These are phyloP conservation scores for Hyperoplus lanceolatus DNA, from an alignment of 2,797 vertebrate genomes.

Conservation along the genomic window DNA sequence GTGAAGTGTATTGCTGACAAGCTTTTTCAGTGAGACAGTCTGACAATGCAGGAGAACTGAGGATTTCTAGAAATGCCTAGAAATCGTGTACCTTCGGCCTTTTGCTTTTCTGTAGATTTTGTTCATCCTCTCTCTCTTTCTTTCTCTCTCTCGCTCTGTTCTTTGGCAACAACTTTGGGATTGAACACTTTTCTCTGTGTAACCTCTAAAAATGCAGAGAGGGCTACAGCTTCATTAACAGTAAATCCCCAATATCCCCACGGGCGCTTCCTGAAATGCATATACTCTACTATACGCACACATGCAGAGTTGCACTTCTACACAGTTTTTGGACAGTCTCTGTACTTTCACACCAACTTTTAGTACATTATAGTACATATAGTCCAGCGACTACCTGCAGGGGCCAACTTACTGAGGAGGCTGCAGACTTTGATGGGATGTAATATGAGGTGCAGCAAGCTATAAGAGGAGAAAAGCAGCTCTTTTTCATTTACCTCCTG, in stretches of 20 bases:
- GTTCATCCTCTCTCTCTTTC: background rate
- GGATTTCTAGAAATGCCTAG: background rate
- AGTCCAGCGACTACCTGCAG: background rate
- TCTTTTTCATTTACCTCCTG: conserved; percentile 13
- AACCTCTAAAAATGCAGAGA: conserved; percentile 53
- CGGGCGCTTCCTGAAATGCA: conserved; percentile 14
- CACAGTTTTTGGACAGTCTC: background rate
- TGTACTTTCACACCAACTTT: conserved; percentile 25
- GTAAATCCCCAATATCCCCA: conserved; percentile 31
- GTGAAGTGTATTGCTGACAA: background rate
- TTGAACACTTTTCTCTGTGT: conserved; percentile 44
- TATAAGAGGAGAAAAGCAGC: conserved; percentile 27
- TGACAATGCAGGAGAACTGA: background rate
- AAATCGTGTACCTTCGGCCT: background rate
- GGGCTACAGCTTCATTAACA: conserved; percentile 28
- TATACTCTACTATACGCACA: background rate
- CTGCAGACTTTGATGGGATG: conserved; percentile 15
- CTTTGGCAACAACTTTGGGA: conserved; percentile 37
- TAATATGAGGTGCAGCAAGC: conserved; percentile 17
- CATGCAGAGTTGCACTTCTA: background rate
- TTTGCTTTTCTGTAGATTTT: conserved; percentile 12
- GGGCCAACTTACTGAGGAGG: conserved; percentile 11
- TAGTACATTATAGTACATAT: background rate
- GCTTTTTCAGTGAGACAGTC: background rate
- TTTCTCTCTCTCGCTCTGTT: conserved; percentile 10